Base-by-base conservation (phyloP, 2,888 invertebrate species). In the Agrotis clavis region DNA sequence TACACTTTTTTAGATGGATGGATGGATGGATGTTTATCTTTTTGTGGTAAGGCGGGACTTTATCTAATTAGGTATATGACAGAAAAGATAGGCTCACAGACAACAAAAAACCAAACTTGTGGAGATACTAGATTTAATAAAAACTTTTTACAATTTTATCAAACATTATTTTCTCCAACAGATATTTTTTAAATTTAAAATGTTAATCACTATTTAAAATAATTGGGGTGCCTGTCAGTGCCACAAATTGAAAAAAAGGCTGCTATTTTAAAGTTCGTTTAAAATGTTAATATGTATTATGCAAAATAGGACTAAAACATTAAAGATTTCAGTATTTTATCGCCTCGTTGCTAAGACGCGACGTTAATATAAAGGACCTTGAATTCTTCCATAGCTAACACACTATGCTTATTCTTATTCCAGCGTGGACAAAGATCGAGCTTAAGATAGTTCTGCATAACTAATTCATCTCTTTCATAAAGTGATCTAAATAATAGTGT, bases 191-290 rank as follows among this genome's bases (percentile, higher is more conserved):
- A n/a, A 48, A 51, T n/a, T n/a, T n/a, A 56, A 79, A 62, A n/a
- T 11, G 54, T 25, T 45, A 21, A 41, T 25, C n/a, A 41, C 51
- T 64, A 64, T 59, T 60, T n/a, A 19, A 21, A 11, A n/a, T 67
- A 66, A 48, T 51, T 30, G 61, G 57, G 53, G 35, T 19, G 18
- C 2, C 82, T 71, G 67, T 68, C 79, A 66, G 41, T 2, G 25
- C 14, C 83, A 79, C 11, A 54, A 63, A 21, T 59, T 41, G 18
- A 16, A 82, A 30, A 78, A 79, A 82, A 50, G n/a, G 14, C 41
- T 19, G 47, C 47, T 51, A 57, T 41, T 59, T 54, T 47, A 14
- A 66, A 65, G 25, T 65, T 57, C 53, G 54, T 57, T 53, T 51
- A 54, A 56, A 71, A 70, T 61, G 47, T 69, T 75, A 13, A 60